phyloP scores from a whole-genome alignment of 2,888 invertebrate species.

The Ischnura elegans region DNA sequence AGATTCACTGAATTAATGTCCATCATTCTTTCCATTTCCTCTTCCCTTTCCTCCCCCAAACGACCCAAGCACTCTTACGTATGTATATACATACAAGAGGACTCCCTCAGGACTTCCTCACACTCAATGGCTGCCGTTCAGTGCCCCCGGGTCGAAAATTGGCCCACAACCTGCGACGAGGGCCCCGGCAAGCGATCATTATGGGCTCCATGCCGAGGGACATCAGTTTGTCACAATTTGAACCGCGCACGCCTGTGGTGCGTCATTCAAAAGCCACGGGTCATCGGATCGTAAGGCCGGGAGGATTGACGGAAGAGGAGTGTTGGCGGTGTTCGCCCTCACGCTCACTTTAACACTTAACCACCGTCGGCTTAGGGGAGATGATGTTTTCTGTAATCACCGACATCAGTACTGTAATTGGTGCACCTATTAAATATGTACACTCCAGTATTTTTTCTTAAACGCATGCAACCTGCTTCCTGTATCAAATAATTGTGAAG shows the following conservation, averaged over 20 bases:
- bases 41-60: not conserved
- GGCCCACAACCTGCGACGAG: conserved; percentile 1
- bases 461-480: too few relatives aligned
- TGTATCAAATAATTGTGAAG: too few relatives aligned
- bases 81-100: too few relatives aligned
- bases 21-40: not conserved
- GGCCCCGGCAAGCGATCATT: not conserved
- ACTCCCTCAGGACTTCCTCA: not conserved
- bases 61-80: not conserved
- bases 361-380: not conserved
- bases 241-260: not conserved
- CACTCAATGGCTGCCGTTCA: not conserved
- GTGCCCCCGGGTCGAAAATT: conserved; percentile 26
- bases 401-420: not conserved
- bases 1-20: conserved; percentile 2
- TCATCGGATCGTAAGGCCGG: not conserved
- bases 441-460: too few relatives aligned
- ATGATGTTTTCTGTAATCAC: not conserved
- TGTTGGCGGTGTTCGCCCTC: not conserved
- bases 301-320: not conserved
- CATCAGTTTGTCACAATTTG: not conserved
- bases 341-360: not conserved
- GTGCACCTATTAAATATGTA: not conserved
- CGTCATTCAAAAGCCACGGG: not conserved
- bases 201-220: not conserved